Conservation (phyloP, 30 jellyfish, hydroid and myxozoan genomes). For the Turritopsis rubra region DNA sequence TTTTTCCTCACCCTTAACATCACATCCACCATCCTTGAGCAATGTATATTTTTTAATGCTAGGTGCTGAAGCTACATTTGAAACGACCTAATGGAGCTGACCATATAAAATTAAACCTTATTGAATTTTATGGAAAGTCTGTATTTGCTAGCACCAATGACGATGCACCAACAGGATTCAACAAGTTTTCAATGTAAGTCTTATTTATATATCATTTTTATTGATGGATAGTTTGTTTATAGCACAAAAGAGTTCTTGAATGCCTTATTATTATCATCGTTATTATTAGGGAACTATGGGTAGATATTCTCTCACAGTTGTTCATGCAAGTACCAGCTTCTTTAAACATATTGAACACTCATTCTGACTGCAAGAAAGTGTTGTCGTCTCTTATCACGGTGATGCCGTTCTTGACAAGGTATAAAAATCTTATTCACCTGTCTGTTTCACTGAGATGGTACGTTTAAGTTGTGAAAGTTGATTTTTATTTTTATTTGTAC, state of each 20-base stretch:
- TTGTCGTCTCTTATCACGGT: not conserved
- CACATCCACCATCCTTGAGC: too few species aligned
- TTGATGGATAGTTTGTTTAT: not conserved
- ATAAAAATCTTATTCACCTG: not conserved
- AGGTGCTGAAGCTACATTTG: slow-evolving; percentile 60
- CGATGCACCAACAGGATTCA: not conserved
- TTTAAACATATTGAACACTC: not conserved
- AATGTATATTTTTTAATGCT: not conserved
- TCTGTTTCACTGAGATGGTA: not conserved
- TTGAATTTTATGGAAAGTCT: slow-evolving; percentile 66
- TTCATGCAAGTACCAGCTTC: slow-evolving; percentile 9
- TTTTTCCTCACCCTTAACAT: too few species aligned
- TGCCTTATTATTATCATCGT: slow-evolving; percentile 26
- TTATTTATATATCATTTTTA: not conserved
- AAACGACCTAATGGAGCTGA: slow-evolving; percentile 64
- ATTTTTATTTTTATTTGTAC: too few species aligned
- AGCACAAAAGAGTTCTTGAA: slow-evolving; percentile 1
- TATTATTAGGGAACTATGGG: slow-evolving; percentile 17
- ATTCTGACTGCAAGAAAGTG: not conserved
- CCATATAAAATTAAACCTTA: slow-evolving; percentile 41
- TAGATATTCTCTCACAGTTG: not conserved
- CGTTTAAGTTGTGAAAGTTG: too few species aligned
- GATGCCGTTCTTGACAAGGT: slow-evolving; percentile 30
- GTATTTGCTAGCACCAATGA: slow-evolving; percentile 29
- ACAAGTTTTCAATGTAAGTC: not conserved